These are phyloP conservation scores for Variabilichromis moorii DNA, from an alignment of 2,113 vertebrate genomes.

Conservation along the genomic window DNA sequence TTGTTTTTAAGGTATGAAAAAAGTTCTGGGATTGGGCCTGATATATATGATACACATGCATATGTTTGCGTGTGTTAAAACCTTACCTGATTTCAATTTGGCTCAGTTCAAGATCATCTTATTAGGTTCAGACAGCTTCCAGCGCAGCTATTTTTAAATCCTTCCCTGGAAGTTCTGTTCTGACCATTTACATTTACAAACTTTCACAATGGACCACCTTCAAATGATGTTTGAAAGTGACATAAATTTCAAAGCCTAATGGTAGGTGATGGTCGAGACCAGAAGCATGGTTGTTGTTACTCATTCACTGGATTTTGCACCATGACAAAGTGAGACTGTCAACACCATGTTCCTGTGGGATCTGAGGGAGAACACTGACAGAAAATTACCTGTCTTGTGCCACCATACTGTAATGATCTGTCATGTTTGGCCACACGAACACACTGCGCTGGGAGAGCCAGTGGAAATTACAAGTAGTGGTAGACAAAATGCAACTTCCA, in stretches of 20 bases:
- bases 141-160: neutral
- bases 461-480: neutral
- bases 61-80: neutral
- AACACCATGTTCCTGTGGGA: neutral
- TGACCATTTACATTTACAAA: neutral
- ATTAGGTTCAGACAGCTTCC: neutral
- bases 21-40: neutral
- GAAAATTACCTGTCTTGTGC: neutral
- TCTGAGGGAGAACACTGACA: neutral
- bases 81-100: neutral
- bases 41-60: neutral
- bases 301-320: neutral
- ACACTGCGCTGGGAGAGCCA: neutral
- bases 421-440: neutral
- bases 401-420: neutral
- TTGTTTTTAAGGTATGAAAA: neutral
- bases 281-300: neutral
- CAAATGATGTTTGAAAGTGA: neutral
- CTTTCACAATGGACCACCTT: neutral
- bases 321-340: neutral
- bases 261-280: neutral
- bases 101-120: neutral
- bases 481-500: neutral
- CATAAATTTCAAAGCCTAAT: neutral
- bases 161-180: neutral